These are phyloP conservation scores for Epinotia brunnichana DNA, from an alignment of 2,888 invertebrate genomes.

Conservation along the genomic window DNA sequence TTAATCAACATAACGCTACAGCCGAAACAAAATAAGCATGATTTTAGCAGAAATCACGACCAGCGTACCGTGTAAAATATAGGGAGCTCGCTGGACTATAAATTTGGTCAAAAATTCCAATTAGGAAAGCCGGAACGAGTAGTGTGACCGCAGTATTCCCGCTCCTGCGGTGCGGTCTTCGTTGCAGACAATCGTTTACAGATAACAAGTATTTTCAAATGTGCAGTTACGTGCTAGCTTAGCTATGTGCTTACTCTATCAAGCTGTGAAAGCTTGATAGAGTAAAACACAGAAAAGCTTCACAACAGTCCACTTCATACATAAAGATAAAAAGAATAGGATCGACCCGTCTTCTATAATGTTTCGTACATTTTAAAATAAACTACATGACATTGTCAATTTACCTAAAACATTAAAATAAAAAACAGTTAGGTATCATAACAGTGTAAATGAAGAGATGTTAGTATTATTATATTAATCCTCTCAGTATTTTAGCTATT, in stretches of 20 bases:
- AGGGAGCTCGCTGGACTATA: conserved; percentile 9
- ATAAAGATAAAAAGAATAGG: too few relatives aligned
- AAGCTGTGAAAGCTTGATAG: too few relatives aligned
- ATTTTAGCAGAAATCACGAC: background rate
- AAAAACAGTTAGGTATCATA: too few relatives aligned
- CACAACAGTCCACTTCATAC: background rate
- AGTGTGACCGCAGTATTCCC: conserved; percentile 14
- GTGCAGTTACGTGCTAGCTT: background rate
- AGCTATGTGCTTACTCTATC: too few relatives aligned
- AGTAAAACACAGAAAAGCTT: background rate
- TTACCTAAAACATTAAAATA: too few relatives aligned
- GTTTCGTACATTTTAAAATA: too few relatives aligned
- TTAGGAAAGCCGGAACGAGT: conserved; percentile 8
- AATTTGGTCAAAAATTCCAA: conserved; percentile 37
- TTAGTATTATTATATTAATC: too few relatives aligned
- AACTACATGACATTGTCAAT: too few relatives aligned
- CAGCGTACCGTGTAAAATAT: background rate
- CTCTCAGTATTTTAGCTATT: too few relatives aligned
- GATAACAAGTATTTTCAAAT: background rate
- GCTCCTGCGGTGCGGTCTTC: conserved; percentile 13
- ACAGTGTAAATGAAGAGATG: too few relatives aligned
- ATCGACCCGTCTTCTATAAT: too few relatives aligned
- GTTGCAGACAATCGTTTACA: background rate
- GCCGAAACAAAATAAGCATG: background rate
- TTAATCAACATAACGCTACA: background rate